These are phyloP conservation scores for Hirudo medicinalis DNA, from an alignment of 1,140 invertebrate genomes.

Conservation along the genomic window DNA sequence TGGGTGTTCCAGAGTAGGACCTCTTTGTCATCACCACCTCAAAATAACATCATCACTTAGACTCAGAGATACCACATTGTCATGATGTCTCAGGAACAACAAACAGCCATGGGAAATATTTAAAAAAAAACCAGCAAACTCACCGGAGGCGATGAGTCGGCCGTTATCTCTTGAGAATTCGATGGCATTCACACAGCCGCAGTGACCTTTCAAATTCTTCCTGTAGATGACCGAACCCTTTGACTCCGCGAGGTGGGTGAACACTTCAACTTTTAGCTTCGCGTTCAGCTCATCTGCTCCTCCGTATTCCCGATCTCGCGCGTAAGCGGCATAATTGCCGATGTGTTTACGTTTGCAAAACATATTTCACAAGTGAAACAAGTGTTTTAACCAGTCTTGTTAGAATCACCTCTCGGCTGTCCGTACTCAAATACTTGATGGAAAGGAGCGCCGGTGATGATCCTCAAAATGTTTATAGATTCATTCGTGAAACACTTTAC, in stretches of 20 bases:
- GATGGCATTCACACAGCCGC: constrained; percentile 88
- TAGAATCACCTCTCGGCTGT: no score
- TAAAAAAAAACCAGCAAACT: constrained; percentile 25
- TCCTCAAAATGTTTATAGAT: no score
- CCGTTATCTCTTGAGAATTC: constrained; percentile 75
- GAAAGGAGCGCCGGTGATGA: no score
- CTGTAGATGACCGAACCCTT: constrained; percentile 54
- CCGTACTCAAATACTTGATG: no score
- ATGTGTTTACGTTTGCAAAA: no score
- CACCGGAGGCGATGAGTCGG: constrained; percentile 72
- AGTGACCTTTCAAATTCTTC: constrained; percentile 73
- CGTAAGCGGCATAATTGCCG: no score
- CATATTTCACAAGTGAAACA: no score
- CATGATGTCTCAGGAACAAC: neutral
- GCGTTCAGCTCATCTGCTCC: neutral
- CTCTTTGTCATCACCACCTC: constrained; percentile 78
- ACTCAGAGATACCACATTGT: neutral
- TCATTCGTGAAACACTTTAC: no score
- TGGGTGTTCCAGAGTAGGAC: constrained; percentile 77
- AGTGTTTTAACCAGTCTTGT: no score
- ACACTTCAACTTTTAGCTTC: neutral
- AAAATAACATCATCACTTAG: constrained; percentile 17
- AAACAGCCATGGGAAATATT: neutral
- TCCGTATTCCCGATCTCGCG: no score
- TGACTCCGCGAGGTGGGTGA: constrained; percentile 24